Evolutionary conservation across 2,113 vertebrate species (phyloP), one percentile per base, ranked within the genome.

Genomic region (human (Homo sapiens)): DNA sequence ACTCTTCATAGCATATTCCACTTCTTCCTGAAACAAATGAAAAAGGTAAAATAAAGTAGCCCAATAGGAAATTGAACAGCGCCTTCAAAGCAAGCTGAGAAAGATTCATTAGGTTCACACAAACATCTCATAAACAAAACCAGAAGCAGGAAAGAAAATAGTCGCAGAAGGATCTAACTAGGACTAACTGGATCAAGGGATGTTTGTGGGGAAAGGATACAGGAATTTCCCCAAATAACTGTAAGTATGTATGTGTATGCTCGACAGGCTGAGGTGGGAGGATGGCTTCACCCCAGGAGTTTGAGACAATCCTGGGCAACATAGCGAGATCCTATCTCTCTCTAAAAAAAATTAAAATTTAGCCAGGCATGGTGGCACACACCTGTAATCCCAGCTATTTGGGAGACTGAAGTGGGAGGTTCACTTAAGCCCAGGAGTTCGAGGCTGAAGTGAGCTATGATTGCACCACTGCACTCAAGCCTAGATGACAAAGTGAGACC

Each of bases 11-110:
- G 7, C n/a, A 59, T 12, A 78, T 50, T 32, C 50, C 38, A 81
- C 50, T 92, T 97, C 16, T 38, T 81, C 72, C 45, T 76, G n/a
- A 89, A 92, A 92, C 72, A 81, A 84, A 89, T 76, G n/a, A 91
- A 94, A 48, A 72, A 85, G 40, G 12, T 38, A 35, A 96, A 94
- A 38, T 80, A 89, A 96, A 89, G 72, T 23, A 80, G 48, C 2
- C 48, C 61, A 76, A 7, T 0, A 61, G 79, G 32, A 95, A 76
- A 61, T 81, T 48, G 45, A 91, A 55, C 38, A 61, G 43, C 27
- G 6, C 40, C 38, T 61, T 90, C 40, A 66, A 55, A 73, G 23
- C 64, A 84, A 83, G 45, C 35, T n/a, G 57, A 89, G 52, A 78
- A 89, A 80, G 57, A 52, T 2, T 76, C 48, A 64, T 43, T 45